Evolutionary conservation across 1,140 invertebrate genomes (phyloP), one percentile per base, ranked within the genome.

Genomic region (Drosophila willistoni): DNA sequence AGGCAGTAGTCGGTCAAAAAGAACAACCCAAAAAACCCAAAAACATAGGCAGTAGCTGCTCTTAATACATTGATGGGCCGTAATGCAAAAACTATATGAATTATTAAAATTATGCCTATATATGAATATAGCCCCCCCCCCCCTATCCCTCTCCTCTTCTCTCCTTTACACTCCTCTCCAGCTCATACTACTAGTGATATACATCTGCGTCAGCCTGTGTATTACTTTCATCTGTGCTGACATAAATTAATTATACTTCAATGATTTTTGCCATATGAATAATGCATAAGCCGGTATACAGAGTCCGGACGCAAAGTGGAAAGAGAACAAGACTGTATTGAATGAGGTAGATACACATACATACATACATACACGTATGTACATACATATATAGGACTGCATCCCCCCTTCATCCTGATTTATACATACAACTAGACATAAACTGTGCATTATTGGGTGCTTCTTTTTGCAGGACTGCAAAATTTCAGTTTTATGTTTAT

Each of bases 31-130:
- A 36, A 36, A 10, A 10, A 36, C 34, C 34, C 34, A 9, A 36
- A 9, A 36, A 36, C 34, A 36, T 36, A 36, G 34, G 34, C 34
- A 36, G 34, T 36, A 12, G 19, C 60, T 10, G 10, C 17, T 10
- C n/a, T 12, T 47, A 33, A 39, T 41, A 14, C 25, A 17, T 29
- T 41, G 61, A 22, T 36, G 9, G 22, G 42, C 71, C 67, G n/a
- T 69, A 77, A 83, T 73, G 77, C 73, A 79, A 80, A 83, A 89
- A 83, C 79, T 79, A 83, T 77, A 87, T 87, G 84, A 89, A 87
- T 79, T 89, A 89, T 87, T 80, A 75, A 80, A 80, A 87, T 51
- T 87, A 51, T 60, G 39, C 33, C 34, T 19, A 36, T 12, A 10
- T 36, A 10, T 36, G 7, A 12, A 36, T 12, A 36, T 36, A 3